Base-by-base conservation (phyloP, 2,113 vertebrate genomes). In the Platysteira castanea region DNA sequence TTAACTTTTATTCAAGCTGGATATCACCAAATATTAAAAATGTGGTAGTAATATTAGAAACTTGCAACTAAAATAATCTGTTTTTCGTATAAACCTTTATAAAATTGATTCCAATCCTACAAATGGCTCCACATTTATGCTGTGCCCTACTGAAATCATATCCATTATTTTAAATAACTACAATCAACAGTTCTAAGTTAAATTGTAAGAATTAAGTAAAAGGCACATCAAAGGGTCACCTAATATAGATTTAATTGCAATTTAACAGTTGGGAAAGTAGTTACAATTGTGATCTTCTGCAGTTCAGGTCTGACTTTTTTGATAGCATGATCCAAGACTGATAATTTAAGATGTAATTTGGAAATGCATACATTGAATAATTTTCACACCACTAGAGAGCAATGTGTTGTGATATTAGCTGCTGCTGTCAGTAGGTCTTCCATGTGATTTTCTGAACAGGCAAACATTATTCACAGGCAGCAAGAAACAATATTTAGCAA, bases 261-360 rank as follows among this genome's bases (percentile, higher is more conserved):
- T 84, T 80, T 93, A 95, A 57, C 52, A 84, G 69, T 57, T 37
- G 26, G 24, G 60, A 52, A 95, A 83, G 65, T 71, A 98, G 83
- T 96, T 96, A 91, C 93, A 89, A 56, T 39, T 90, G 84, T 77
- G 76, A 82, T 69, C 68, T 82, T 79, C 59, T 68, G 49, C 91
- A 93, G 30, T 44, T 92, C 35, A 74, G 65, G 47, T 81, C 64
- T 91, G 92, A 93, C 80, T 83, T 93, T 41, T 46, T 52, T 56
- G 65, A 89, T 64, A 82, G 59, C 44, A 19, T 64, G 49, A 64
- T 64, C 76, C 75, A 92, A 85, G 71, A 61, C 65, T 13, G 42
- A 93, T 94, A 96, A 96, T 88, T 87, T 87, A 75, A 60, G 82
- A 52, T 85, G 27, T 74, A 93, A 97, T 95, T 94, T 92, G 84